These are phyloP conservation scores for Phycodurus eques DNA, from an alignment of 2,113 vertebrate species.

Conservation along the genomic window DNA sequence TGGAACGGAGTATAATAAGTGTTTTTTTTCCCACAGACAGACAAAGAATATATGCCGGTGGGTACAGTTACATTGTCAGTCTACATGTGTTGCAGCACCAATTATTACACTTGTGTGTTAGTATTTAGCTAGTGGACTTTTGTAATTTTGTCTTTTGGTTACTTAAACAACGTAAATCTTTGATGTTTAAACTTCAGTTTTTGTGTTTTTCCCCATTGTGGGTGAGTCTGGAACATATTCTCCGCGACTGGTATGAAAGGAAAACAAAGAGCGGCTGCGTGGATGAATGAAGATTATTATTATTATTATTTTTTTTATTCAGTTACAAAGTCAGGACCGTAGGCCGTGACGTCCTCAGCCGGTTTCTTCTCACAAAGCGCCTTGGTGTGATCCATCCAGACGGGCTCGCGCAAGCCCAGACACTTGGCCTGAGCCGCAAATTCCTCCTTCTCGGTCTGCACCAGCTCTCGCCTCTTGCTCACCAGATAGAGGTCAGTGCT, in stretches of 20 bases:
- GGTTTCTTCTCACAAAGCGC: not conserved
- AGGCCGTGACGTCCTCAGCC: not conserved
- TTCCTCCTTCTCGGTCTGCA: slow-evolving; percentile 8
- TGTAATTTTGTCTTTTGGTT: too few relatives aligned
- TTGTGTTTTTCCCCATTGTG: too few relatives aligned
- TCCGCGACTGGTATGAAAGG: not conserved
- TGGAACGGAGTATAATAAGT: too few relatives aligned
- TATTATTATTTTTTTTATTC: not conserved
- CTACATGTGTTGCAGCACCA: too few relatives aligned
- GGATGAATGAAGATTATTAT: not conserved
- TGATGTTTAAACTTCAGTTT: too few relatives aligned
- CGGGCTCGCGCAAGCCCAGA: slow-evolving; percentile 6
- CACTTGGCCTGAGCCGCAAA: slow-evolving; percentile 14
- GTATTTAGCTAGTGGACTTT: too few relatives aligned
- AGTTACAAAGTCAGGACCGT: not conserved
- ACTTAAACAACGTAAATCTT: too few relatives aligned
- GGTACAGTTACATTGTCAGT: too few relatives aligned
- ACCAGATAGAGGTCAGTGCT: slow-evolving; percentile 10
- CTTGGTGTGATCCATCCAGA: slow-evolving; percentile 16
- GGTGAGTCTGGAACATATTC: not conserved
- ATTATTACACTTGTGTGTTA: too few relatives aligned
- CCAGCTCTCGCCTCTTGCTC: slow-evolving; percentile 21
- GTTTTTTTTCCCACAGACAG: too few relatives aligned
- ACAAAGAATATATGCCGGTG: too few relatives aligned
- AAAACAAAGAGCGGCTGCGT: not conserved